These are phyloP conservation scores for Heliconius melpomene DNA, from an alignment of 1,140 invertebrate genomes.

Conservation along the genomic window DNA sequence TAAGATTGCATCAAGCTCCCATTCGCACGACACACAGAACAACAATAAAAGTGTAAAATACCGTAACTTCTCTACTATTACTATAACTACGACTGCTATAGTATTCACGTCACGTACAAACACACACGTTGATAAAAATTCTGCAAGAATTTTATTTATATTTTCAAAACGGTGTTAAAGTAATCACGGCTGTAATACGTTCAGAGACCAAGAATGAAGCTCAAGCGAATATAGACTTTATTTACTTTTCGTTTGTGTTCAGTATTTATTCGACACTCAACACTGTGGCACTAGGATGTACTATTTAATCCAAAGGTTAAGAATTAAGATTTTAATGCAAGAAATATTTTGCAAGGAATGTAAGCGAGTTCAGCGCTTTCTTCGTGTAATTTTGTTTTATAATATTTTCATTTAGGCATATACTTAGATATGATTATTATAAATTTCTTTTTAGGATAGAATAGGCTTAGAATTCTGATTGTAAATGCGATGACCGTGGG, in stretches of 20 bases:
- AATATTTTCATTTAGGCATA: too few species aligned
- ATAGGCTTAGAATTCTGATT: too few species aligned
- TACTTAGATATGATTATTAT: too few species aligned
- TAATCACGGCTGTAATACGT: slow-evolving; percentile 17
- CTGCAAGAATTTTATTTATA: slow-evolving; percentile 11
- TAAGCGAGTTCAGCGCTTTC: neutral
- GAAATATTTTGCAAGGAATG: neutral
- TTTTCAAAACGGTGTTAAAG: slow-evolving; percentile 22
- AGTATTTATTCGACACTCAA: neutral
- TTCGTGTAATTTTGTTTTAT: neutral
- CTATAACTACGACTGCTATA: too few species aligned
- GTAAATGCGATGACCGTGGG: too few species aligned
- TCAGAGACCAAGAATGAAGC: neutral
- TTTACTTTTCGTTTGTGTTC: neutral
- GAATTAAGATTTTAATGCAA: neutral
- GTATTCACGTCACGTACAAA: neutral
- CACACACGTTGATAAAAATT: slow-evolving; percentile 16
- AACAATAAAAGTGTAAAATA: neutral
- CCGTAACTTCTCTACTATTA: neutral
- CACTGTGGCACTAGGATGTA: neutral
- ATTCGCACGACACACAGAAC: neutral
- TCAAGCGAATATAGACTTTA: neutral
- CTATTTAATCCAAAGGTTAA: neutral
- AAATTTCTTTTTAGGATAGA: too few species aligned
- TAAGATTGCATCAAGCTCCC: slow-evolving; percentile 4